phyloP scores from a whole-genome alignment of 2,113 vertebrate species.

The Vulpes vulpes region DNA sequence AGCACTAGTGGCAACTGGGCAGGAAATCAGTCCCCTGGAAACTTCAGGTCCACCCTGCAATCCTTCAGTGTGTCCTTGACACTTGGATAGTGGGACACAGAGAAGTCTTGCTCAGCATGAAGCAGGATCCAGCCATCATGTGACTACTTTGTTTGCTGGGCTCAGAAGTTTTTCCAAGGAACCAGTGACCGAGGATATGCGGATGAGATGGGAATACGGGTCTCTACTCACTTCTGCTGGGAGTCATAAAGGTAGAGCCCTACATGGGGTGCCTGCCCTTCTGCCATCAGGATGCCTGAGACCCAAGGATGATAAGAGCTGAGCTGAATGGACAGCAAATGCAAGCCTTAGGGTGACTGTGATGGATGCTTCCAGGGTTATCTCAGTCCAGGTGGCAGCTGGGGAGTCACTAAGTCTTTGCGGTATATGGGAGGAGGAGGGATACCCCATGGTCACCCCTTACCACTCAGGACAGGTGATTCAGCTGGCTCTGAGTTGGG shows the following conservation, averaged over 20 bases:
- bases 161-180: background rate
- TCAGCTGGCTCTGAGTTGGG: constrained; percentile 10
- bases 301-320: constrained; percentile 78
- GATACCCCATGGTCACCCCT: background rate
- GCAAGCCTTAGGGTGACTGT: constrained; percentile 50
- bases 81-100: background rate
- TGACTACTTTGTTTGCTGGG: background rate
- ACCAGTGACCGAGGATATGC: constrained; percentile 37
- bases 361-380: constrained; percentile 48
- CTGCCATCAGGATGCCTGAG: constrained; percentile 78
- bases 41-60: background rate
- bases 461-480: background rate
- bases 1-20: background rate
- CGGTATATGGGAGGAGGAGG: background rate
- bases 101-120: background rate
- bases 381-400: constrained; percentile 71
- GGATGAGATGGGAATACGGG: constrained; percentile 51
- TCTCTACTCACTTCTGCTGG: constrained; percentile 67
- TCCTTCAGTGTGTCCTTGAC: background rate
- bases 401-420: constrained; percentile 51
- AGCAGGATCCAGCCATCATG: background rate
- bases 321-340: constrained; percentile 79
- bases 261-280: constrained; percentile 76
- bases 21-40: background rate
- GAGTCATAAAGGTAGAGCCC: constrained; percentile 76